These are phyloP conservation scores for Emydura subglobosa DNA, from an alignment of 2,113 vertebrate species.

Conservation along the genomic window DNA sequence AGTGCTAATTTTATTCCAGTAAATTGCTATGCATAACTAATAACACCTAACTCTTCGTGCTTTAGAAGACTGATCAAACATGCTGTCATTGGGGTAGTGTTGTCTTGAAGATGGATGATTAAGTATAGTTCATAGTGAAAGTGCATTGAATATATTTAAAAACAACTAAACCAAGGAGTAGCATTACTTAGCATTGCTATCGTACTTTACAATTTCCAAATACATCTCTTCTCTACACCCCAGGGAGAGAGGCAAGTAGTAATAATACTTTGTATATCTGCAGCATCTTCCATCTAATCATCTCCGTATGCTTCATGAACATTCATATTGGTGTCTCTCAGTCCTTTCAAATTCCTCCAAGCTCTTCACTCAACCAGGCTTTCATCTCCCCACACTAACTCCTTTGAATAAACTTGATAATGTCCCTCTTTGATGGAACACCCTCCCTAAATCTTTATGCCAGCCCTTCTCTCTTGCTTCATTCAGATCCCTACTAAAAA, in stretches of 20 bases:
- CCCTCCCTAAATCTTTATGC: not conserved
- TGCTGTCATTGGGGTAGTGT: not conserved
- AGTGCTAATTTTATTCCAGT: not conserved
- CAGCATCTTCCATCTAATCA: not conserved
- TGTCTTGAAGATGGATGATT: not conserved
- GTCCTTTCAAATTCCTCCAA: not conserved
- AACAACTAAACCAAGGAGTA: not conserved
- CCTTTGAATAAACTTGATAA: not conserved
- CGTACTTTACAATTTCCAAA: rapidly evolving
- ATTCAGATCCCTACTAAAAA: not conserved
- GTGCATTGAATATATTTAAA: not conserved
- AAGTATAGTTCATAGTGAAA: rapidly evolving
- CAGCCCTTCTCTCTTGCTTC: not conserved
- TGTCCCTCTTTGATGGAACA: not conserved
- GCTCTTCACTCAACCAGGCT: not conserved
- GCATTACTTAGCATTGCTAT: rapidly evolving
- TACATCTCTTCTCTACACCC: not conserved
- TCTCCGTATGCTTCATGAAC: not conserved
- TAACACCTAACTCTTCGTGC: not conserved
- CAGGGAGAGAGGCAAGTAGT: not conserved
- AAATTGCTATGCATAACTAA: rapidly evolving
- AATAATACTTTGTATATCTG: not conserved
- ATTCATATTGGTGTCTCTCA: not conserved
- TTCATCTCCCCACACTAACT: not conserved
- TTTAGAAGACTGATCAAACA: not conserved